phyloP scores from a whole-genome alignment of 2,113 vertebrate species.

The Pitta sordida region DNA sequence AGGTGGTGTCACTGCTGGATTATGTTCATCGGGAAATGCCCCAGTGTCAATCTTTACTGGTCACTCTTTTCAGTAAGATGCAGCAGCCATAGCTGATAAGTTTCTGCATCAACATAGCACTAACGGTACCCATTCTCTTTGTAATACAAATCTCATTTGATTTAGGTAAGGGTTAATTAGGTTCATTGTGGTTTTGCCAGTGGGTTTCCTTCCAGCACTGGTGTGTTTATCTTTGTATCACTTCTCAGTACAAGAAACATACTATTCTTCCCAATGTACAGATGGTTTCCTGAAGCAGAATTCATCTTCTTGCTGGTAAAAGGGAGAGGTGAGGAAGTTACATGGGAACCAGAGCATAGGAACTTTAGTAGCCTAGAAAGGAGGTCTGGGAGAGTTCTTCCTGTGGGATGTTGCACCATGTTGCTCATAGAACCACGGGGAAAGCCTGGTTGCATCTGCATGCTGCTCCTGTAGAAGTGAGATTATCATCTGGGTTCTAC shows the following conservation, averaged over 20 bases:
- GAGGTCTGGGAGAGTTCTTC: not conserved
- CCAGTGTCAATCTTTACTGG: not conserved
- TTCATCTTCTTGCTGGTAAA: not conserved
- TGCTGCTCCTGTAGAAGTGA: not conserved
- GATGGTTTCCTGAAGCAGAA: not conserved
- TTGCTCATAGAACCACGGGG: not conserved
- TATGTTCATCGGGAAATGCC: not conserved
- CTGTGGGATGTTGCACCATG: accelerated
- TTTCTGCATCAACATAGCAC: not conserved
- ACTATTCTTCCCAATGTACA: not conserved
- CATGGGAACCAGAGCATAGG: not conserved
- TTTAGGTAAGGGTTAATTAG: not conserved
- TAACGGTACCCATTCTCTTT: not conserved
- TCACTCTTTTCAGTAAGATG: not conserved
- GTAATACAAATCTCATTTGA: not conserved
- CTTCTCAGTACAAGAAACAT: not conserved
- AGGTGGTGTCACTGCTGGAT: not conserved
- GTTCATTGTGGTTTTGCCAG: not conserved
- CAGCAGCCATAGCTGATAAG: not conserved
- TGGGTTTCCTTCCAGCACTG: not conserved
- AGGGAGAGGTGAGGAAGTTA: not conserved
- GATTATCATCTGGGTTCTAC: not conserved
- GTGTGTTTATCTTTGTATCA: not conserved
- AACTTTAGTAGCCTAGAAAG: not conserved
- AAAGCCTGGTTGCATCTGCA: not conserved